A percentile compares a stretch with the other conserved stretches of the same genome.
Conservation (phyloP, 2,797 vertebrate species). For the Thalassophryne amazonica region DNA sequence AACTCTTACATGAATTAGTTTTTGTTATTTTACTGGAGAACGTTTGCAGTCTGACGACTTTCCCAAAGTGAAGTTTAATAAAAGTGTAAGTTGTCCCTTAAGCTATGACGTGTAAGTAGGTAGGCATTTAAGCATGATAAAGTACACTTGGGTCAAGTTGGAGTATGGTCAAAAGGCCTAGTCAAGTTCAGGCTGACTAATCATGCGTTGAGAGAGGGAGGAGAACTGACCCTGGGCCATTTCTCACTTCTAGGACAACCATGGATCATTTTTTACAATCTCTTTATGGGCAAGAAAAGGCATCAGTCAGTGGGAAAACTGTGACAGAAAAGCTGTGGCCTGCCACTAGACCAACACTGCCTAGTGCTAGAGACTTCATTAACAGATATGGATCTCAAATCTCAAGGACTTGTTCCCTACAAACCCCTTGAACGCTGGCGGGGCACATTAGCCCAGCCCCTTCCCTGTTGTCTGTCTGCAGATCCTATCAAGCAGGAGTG, state of each 20-base stretch:
- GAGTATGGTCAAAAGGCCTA: constrained; percentile 13
- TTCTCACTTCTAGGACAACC: constrained; percentile 39
- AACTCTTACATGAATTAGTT: too few relatives aligned
- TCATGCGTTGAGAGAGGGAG: constrained; percentile 47
- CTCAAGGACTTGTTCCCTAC: constrained; percentile 53
- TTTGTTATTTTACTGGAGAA: too few relatives aligned
- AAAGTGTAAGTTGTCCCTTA: neutral
- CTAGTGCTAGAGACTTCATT: constrained; percentile 58
- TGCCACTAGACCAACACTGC: constrained; percentile 33
- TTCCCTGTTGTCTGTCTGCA: constrained; percentile 35
- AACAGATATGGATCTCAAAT: constrained; percentile 66
- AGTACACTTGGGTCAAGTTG: neutral
- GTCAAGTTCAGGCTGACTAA: constrained; percentile 41
- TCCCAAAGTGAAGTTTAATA: too few relatives aligned
- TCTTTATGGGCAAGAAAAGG: constrained; percentile 36
- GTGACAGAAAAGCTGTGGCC: constrained; percentile 36
- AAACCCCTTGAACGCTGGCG: constrained; percentile 40
- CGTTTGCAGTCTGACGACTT: too few relatives aligned
- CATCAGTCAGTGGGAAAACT: constrained; percentile 43
- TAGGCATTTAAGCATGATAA: neutral
- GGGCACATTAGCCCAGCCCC: constrained; percentile 24
- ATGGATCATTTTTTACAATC: constrained; percentile 54
- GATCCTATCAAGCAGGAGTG: constrained; percentile 43
- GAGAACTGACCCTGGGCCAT: constrained; percentile 36
- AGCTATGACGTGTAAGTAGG: neutral